phyloP scores from a whole-genome alignment of 2,797 vertebrate species.

The Allobates femoralis region DNA sequence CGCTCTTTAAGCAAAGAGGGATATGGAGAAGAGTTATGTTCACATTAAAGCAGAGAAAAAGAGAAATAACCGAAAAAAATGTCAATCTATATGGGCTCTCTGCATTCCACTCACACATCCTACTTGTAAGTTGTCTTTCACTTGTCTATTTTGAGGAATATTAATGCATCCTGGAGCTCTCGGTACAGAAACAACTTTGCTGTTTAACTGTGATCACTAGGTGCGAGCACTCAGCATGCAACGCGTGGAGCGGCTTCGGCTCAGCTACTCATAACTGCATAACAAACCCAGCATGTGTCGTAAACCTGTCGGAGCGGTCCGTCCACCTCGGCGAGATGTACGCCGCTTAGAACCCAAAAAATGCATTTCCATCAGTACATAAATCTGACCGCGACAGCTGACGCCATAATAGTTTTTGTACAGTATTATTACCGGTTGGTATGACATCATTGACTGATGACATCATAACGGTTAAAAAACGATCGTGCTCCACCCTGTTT shows the following conservation, averaged over 20 bases:
- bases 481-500: not conserved
- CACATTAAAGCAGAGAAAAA: not conserved
- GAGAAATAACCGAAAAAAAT: not conserved
- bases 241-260: not conserved
- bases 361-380: not conserved
- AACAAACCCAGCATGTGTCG: constrained; percentile 37
- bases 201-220: constrained; percentile 40
- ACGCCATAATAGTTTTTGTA: not conserved
- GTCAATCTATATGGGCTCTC: not conserved
- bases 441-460: not conserved
- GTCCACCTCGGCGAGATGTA: not conserved
- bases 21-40: not conserved
- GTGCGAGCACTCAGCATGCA: constrained; percentile 33
- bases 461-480: not conserved
- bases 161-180: constrained; percentile 28
- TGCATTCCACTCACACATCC: constrained; percentile 8
- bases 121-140: constrained; percentile 17
- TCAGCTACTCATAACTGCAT: constrained; percentile 20
- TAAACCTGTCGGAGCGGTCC: constrained; percentile 7
- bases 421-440: not conserved
- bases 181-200: constrained; percentile 15
- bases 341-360: not conserved
- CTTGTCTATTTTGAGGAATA: constrained; percentile 48
- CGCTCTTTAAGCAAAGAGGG: no score
- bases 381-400: not conserved